phyloP scores from a whole-genome alignment of 1,140 invertebrate genomes.

The Rhopalosiphum padi region DNA sequence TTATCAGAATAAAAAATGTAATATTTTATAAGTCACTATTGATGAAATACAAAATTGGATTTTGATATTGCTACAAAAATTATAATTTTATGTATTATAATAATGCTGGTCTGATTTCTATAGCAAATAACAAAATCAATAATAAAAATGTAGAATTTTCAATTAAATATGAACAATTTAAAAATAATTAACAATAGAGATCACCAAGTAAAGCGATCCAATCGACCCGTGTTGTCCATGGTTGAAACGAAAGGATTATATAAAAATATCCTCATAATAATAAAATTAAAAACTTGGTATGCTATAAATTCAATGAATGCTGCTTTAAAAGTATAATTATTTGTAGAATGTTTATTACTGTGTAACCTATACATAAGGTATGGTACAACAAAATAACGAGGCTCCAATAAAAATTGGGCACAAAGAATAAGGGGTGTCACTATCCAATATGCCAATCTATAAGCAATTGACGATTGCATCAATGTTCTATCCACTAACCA shows the following conservation, averaged over 20 bases:
- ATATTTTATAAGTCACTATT: no score
- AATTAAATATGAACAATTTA: background rate
- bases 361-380: slow-evolving; percentile 82
- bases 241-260: slow-evolving; percentile 26
- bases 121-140: no score
- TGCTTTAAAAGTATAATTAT: background rate
- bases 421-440: slow-evolving; percentile 72
- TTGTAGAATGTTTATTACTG: background rate
- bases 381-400: slow-evolving; percentile 93
- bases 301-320: slow-evolving; percentile 8
- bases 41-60: no score
- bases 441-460: slow-evolving; percentile 69
- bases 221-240: slow-evolving; percentile 36
- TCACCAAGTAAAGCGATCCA: slow-evolving; percentile 50
- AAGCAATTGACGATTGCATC: slow-evolving; percentile 62
- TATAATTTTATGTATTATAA: no score
- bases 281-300: slow-evolving; percentile 2
- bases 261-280: slow-evolving; percentile 39
- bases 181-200: background rate
- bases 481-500: slow-evolving; percentile 71
- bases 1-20: no score
- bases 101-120: no score
- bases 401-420: slow-evolving; percentile 87
- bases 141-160: no score
- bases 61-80: no score